These are phyloP conservation scores for Phanerotoma sp. DNA, from an alignment of 2,888 invertebrate species.

Conservation along the genomic window DNA sequence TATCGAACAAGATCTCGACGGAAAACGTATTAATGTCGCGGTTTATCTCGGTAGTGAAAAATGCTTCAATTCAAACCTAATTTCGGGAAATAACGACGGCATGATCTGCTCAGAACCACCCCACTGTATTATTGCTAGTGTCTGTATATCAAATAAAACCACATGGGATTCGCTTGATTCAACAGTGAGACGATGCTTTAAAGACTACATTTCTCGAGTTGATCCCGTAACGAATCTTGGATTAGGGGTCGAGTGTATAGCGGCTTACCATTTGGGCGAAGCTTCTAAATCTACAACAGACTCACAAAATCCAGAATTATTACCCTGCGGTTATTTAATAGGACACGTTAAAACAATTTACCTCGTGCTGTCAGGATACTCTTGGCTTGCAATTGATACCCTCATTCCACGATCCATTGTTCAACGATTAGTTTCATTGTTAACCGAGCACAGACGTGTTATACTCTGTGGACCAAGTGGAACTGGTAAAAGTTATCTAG, in stretches of 20 bases:
- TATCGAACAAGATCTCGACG: slow-evolving; percentile 68
- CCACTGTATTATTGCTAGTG: slow-evolving; percentile 75
- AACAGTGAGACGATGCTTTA: slow-evolving; percentile 87
- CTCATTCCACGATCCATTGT: slow-evolving; percentile 95
- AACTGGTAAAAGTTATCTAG: slow-evolving; percentile 95
- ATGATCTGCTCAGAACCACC: slow-evolving; percentile 55
- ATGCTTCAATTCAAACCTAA: slow-evolving; percentile 63
- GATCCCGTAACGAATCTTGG: slow-evolving; percentile 78
- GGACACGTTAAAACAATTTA: slow-evolving; percentile 84
- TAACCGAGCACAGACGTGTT: slow-evolving; percentile 89
- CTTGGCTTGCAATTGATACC: slow-evolving; percentile 90
- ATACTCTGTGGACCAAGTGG: slow-evolving; percentile 96
- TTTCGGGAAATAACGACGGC: slow-evolving; percentile 54
- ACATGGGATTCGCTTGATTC: slow-evolving; percentile 95
- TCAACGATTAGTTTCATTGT: slow-evolving; percentile 74
- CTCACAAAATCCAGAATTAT: slow-evolving; percentile 80
- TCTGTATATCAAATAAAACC: slow-evolving; percentile 89
- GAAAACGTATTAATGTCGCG: slow-evolving; percentile 84
- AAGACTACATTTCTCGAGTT: slow-evolving; percentile 89
- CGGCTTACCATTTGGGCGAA: slow-evolving; percentile 92
- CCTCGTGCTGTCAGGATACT: slow-evolving; percentile 85
- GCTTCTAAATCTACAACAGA: slow-evolving; percentile 76
- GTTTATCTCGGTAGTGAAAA: slow-evolving; percentile 78
- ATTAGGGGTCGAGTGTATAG: slow-evolving; percentile 77
- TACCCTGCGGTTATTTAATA: slow-evolving; percentile 92